These are phyloP conservation scores for Oncorhynchus clarkii DNA, from an alignment of 2,113 vertebrate genomes.

Conservation along the genomic window DNA sequence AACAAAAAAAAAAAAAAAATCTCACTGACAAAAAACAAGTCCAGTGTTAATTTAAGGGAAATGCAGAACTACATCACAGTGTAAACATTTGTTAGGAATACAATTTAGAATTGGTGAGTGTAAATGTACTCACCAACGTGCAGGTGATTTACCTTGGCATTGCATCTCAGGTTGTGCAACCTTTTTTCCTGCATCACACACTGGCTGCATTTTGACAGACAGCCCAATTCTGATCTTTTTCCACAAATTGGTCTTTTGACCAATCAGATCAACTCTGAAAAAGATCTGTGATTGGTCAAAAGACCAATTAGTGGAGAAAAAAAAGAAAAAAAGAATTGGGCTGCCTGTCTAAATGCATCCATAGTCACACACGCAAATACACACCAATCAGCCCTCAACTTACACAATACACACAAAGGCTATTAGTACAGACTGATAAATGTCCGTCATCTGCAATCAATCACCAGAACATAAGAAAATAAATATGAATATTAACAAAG, in stretches of 20 bases:
- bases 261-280: no score
- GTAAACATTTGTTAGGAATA: slow-evolving; percentile 16
- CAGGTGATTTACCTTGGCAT: neutral
- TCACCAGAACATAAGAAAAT: neutral
- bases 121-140: neutral
- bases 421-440: neutral
- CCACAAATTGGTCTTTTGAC: no score
- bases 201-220: neutral
- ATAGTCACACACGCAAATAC: no score
- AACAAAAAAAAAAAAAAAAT: slow-evolving; percentile 5
- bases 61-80: slow-evolving; percentile 7
- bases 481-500: neutral
- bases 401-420: no score
- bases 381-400: no score
- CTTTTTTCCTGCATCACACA: neutral
- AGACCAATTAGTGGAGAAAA: no score
- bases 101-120: neutral
- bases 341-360: no score
- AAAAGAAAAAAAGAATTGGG: no score
- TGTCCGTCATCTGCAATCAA: neutral
- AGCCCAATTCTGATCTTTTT: neutral
- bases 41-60: slow-evolving; percentile 21
- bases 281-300: no score
- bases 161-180: neutral
- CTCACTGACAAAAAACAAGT: slow-evolving; percentile 6